phyloP scores from a whole-genome alignment of 2,113 vertebrate genomes.

The Podocnemis expansa region DNA sequence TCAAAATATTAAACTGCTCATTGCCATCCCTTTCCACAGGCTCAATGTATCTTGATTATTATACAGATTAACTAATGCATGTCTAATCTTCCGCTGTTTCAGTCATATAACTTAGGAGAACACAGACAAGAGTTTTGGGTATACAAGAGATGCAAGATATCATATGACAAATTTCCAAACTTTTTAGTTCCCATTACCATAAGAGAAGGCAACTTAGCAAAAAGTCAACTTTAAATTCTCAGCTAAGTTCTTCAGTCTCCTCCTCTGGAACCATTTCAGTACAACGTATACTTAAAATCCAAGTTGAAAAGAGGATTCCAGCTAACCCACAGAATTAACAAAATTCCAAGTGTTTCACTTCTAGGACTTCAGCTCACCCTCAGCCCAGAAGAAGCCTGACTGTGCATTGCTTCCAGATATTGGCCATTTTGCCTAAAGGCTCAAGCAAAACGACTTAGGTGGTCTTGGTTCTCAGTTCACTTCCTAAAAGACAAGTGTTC shows the following conservation, averaged over 20 bases:
- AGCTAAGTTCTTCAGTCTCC: background rate
- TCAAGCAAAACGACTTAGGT: background rate
- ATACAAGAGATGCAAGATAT: background rate
- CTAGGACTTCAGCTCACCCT: background rate
- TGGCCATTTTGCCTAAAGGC: background rate
- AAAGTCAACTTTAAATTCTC: background rate
- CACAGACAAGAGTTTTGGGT: background rate
- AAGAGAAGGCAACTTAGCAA: background rate
- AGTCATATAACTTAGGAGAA: background rate
- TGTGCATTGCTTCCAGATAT: background rate
- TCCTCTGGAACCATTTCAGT: background rate
- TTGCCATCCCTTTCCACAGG: background rate
- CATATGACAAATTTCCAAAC: background rate
- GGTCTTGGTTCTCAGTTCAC: background rate
- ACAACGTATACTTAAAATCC: background rate
- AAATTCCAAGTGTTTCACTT: background rate
- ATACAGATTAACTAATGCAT: background rate
- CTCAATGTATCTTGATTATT: fast-evolving
- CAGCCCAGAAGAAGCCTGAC: background rate
- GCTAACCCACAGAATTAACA: background rate
- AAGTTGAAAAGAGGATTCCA: background rate
- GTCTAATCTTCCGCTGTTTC: fast-evolving
- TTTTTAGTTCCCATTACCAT: background rate
- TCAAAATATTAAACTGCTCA: background rate
- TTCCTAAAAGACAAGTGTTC: background rate